Percentiles rank a stretch among this genome's conserved stretches.
phyloP scores from a whole-genome alignment of 1,140 invertebrate species.

The Hestina assimilis region DNA sequence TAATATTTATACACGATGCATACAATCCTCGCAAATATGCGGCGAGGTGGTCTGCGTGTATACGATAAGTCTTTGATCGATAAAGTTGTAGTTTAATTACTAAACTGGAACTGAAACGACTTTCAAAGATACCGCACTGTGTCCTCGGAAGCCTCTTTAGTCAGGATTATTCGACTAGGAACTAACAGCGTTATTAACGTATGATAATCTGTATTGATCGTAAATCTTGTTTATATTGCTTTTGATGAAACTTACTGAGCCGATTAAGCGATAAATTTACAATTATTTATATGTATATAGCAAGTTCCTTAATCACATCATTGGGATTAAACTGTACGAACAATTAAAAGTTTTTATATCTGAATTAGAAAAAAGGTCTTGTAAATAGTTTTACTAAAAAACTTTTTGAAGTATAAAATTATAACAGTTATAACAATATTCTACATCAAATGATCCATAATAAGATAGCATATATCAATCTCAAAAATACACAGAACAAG shows the following conservation, averaged over 20 bases:
- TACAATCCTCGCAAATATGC: slow-evolving; percentile 48
- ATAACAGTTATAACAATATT: too few relatives aligned
- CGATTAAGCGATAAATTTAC: not conserved
- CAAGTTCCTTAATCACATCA: not conserved
- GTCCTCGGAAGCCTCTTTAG: slow-evolving; percentile 22
- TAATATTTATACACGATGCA: slow-evolving; percentile 55
- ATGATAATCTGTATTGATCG: slow-evolving; percentile 3
- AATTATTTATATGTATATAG: too few relatives aligned
- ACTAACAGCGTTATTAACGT: slow-evolving; percentile 14
- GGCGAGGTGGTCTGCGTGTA: slow-evolving; percentile 56
- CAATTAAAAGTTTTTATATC: too few relatives aligned
- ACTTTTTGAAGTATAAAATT: too few relatives aligned
- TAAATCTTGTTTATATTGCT: slow-evolving; percentile 1
- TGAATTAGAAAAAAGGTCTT: too few relatives aligned
- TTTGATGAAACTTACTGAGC: not conserved
- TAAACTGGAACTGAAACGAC: slow-evolving; percentile 60
- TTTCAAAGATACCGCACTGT: slow-evolving; percentile 55
- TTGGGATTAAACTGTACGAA: not conserved
- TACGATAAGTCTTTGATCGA: slow-evolving; percentile 63
- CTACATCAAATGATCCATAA: too few relatives aligned
- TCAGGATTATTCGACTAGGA: slow-evolving; percentile 12
- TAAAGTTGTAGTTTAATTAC: slow-evolving; percentile 76
- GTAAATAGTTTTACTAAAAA: too few relatives aligned
- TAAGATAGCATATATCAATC: too few relatives aligned
- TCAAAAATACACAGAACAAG: too few relatives aligned